Base-by-base conservation (phyloP, 1,140 invertebrate species). In the Adoxophyes honmai region DNA sequence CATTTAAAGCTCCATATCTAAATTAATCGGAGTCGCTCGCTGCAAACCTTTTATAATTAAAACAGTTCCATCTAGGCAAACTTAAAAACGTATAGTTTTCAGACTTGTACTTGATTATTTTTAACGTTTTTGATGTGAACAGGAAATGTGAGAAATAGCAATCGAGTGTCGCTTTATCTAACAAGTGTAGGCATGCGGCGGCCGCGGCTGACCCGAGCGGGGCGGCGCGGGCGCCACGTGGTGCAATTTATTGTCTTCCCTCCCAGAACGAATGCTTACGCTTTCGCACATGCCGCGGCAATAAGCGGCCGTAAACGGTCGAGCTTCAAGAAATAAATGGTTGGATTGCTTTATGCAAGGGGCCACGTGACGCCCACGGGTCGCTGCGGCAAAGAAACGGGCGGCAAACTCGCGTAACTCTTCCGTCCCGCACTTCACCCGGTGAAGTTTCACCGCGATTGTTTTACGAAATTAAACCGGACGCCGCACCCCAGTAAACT, bases 171-270 rank as follows among this genome's bases (percentile, higher is more conserved):
- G 16, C 42, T 16, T 48, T 48, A 48, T 48, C 42, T 48, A 21
- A 18, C 18, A 21, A 48, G 21, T 48, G 42, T 18, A 48, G 16
- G 18, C 42, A 48, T 48, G 16, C 18, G 38, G 18, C 54, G 38
- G 10, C 9, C 9, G 62, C 59, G 54, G 63, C 70, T 81, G 78
- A 81, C 74, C 80, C 66, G 72, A 72, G 63, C 61, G 68, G 69
- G 64, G 61, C 16, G 64, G 74, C 65, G 21, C 21, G 21, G 67
- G 55, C 74, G 64, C 58, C 64, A 62, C 69, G 68, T 68, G 66
- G 68, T 68, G 60, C 73, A 73, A 76, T 80, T 76, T 77, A 81
- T 77, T 75, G 76, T 78, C 77, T 78, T 62, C 55, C 62, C 64
- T 53, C 60, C 39, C 61, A 59, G 69, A 56, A 59, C 60, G 68